Evolutionary conservation across 1,140 invertebrate genomes (phyloP), one percentile per base, ranked within the genome.

Genomic region (Drosophila littoralis): DNA sequence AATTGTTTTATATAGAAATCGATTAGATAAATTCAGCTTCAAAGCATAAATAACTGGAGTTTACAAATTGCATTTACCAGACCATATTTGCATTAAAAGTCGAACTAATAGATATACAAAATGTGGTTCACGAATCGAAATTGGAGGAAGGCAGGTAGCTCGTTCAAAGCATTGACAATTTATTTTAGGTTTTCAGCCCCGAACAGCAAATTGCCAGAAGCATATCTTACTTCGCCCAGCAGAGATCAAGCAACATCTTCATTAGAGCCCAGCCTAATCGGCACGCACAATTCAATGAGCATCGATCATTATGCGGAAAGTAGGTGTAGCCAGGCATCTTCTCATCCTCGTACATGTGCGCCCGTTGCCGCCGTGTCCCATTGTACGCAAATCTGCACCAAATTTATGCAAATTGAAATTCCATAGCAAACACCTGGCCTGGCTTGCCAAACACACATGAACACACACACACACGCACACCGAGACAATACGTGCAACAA

Each of bases 351-450:
- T 38, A n/a, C 35, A 40, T 12, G 28, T 35, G 35, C 54, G 54
- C 38, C 58, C 13, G 22, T 33, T 17, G 10, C 28, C 13, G 13
- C 13, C 46, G 40, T 7, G n/a, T 50, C 54, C 82, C 75, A 85
- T 85, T 85, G 82, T 85, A 85, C 82, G 82, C 82, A 85, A 85
- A 85, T 85, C 82, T 82, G 79, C 64, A 82, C 82, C 82, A 85
- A 85, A 85, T 88, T 85, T 85, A 85, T 85, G 82, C 82, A 85
- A 85, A 85, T 85, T 85, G 82, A 85, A 85, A 85, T 85, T 85
- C 82, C 79, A 64, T 64, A 55, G 75, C 82, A 85, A 85, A 73
- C 82, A 85, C 83, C 83, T 85, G 82, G 82, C 32, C 58, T 12
- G 40, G 12, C 13, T 17, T 15, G 22, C 22, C 22, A 28, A 28